Base-by-base conservation (phyloP, 2,888 invertebrate species). In the Zaprionus bogoriensis region DNA sequence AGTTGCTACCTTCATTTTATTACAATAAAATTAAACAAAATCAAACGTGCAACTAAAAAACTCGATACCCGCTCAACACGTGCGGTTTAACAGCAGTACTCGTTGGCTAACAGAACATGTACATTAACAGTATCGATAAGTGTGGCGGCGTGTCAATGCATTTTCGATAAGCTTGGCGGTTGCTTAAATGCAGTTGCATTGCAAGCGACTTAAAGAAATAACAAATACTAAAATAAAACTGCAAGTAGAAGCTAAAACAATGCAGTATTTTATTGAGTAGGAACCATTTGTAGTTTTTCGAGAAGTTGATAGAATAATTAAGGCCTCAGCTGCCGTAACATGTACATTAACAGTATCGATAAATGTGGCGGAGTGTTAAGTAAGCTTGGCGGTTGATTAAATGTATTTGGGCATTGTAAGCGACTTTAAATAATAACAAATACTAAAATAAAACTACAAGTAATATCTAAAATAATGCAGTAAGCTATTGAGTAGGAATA, bases 1-100 rank as follows among this genome's bases (percentile, higher is more conserved):
- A 0, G 48, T 38, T 19, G 70, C 46, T 25, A 84, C 10, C 46
- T 84, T 87, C 83, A 87, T 87, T 61, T 51, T 62, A 30, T 7
- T 23, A 39, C 6, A 6, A 1, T 3, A 10, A 38, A 19, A 3
- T 14, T 19, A 41, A 38, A 27, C 12, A 4, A 27, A 47, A 47
- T 0, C 10, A 50, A 50, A n/a, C 19, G 17, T 17, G 7, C 2
- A 57, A 66, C 51, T 10, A 36, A 20, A 10, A 60, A 45, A 59
- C 12, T 45, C 39, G 45, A 50, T 58, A 32, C 59, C 32, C 0
- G n/a, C 3, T 20, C 50, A 74, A 71, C 71, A 71, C 71, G 71
- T 71, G 71, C 69, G 20, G 57, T 41, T 22, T 12, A 4, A 45
- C 23, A 54, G 27, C 51, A 25, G 9, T 69, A 67, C 53, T 67